A percentile compares a stretch with the other conserved stretches of the same genome.
Conservation (phyloP, 2,888 invertebrate genomes). For the Dusona sp. region DNA sequence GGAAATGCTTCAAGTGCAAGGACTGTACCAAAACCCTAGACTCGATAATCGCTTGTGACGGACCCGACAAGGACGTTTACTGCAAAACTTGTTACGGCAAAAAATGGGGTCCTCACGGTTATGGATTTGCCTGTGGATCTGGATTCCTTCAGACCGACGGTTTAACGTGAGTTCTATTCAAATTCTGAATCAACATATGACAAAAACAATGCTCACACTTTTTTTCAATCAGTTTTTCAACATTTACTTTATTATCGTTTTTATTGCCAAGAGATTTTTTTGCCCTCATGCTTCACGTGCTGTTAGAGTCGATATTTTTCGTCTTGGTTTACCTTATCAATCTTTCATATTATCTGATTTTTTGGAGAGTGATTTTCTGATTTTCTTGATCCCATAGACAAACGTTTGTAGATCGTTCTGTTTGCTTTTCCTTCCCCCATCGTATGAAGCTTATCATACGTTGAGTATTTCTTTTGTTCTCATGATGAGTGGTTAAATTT, state of each 20-base stretch:
- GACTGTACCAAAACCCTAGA: constrained; percentile 97
- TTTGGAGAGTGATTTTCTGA: neutral
- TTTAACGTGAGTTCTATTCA: constrained; percentile 88
- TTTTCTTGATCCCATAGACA: neutral
- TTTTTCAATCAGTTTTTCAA: neutral
- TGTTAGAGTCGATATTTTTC: neutral
- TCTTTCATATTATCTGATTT: neutral
- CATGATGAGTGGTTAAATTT: neutral
- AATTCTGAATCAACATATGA: neutral
- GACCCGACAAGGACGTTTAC: constrained; percentile 96
- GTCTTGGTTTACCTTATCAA: neutral
- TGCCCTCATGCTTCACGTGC: neutral
- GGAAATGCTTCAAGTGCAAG: constrained; percentile 96
- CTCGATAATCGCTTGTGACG: constrained; percentile 97
- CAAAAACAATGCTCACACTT: neutral
- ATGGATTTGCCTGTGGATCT: constrained; percentile 97
- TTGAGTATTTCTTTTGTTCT: neutral
- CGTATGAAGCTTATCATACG: neutral
- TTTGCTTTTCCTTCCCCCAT: neutral
- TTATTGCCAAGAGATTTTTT: neutral
- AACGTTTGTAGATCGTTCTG: neutral
- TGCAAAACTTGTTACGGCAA: constrained; percentile 99
- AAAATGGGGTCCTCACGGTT: constrained; percentile 98
- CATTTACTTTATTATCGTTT: neutral
- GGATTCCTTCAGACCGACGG: constrained; percentile 97